These are phyloP conservation scores for Neoniphon sammara DNA, from an alignment of 2,797 vertebrate species.

Conservation along the genomic window DNA sequence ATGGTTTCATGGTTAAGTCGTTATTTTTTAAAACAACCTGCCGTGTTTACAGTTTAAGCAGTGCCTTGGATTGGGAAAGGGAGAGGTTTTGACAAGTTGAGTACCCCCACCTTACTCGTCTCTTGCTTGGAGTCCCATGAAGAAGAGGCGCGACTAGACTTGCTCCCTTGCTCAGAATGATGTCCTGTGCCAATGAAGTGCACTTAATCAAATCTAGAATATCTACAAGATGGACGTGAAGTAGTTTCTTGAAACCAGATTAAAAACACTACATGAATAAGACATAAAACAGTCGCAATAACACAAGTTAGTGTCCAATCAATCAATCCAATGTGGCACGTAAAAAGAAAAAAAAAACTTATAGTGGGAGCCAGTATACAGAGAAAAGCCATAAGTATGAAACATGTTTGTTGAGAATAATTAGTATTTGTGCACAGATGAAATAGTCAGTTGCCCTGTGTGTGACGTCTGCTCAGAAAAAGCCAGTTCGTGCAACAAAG, in stretches of 20 bases:
- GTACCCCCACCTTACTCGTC: slow-evolving; percentile 20
- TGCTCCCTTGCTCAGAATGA: slow-evolving; percentile 36
- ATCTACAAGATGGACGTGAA: slow-evolving; percentile 44
- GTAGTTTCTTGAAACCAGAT: slow-evolving; percentile 53
- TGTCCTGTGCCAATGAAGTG: slow-evolving; percentile 79
- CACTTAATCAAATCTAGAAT: slow-evolving; percentile 76
- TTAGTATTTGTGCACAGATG: slow-evolving; percentile 56
- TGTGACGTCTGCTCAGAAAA: slow-evolving; percentile 54
- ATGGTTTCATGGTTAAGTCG: slow-evolving; percentile 60
- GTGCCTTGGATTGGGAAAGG: slow-evolving; percentile 83
- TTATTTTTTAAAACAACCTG: slow-evolving; percentile 73
- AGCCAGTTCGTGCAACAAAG: slow-evolving; percentile 51
- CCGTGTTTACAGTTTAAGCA: slow-evolving; percentile 85
- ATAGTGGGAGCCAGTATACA: slow-evolving; percentile 58
- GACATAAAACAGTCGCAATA: slow-evolving; percentile 62
- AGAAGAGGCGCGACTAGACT: slow-evolving; percentile 49
- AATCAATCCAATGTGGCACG: slow-evolving; percentile 29
- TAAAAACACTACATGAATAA: slow-evolving; percentile 17
- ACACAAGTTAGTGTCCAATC: slow-evolving; percentile 32
- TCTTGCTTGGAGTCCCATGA: slow-evolving; percentile 56
- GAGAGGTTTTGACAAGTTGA: slow-evolving; percentile 54
- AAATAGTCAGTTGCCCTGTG: slow-evolving; percentile 21
- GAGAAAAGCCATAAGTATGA: slow-evolving; percentile 77
- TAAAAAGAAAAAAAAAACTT: slow-evolving; percentile 38
- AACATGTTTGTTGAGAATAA: slow-evolving; percentile 53